Base-by-base conservation (phyloP, 2,797 vertebrate species). In the Coracias cyanogaster region DNA sequence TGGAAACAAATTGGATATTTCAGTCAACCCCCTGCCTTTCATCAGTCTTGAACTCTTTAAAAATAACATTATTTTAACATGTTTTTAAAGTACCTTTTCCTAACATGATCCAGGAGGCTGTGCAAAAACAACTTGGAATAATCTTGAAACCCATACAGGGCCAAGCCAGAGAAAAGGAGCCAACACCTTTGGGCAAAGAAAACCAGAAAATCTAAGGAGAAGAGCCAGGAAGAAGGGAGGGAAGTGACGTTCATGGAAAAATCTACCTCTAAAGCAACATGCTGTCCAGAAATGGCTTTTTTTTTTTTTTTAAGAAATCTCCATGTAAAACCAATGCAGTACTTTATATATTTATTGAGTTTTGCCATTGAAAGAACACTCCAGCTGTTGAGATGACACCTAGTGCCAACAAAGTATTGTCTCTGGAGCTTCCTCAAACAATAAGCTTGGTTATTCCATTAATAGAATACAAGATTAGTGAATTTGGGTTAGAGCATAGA, bases 181-280 rank as follows among this genome's bases (percentile, higher is more conserved):
- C 91, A 96, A 91, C 33, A 89, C 71, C 88, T 90, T 78, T 92
- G 85, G 76, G 92, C 82, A 95, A 82, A 92, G 79, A 89, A 95
- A 96, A 80, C 72, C 19, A 93, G 78, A 93, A 90, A 82, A 69
- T 89, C 79, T 70, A 55, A 78, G 52, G 52, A 89, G 46, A 91
- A 72, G 62, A 93, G 89, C 78, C 80, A 95, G 87, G 26, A 91
- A 71, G 83, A 85, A 90, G 43, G 86, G 72, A 94, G 69, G 46
- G 37, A 82, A 89, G 85, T 74, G 49, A 78, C 78, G 49, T 90
- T 82, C 4, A 67, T 88, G 88, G 94, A 95, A 96, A 97, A 96
- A 89, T 79, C 41, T 74, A 71, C 74, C 46, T 96, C 88, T 89
- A 57, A 91, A 90, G 18, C 39, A 92, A 43, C 10, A 28, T 10